These are phyloP conservation scores for Apis mellifera DNA, from an alignment of 1,140 invertebrate genomes.

Conservation along the genomic window DNA sequence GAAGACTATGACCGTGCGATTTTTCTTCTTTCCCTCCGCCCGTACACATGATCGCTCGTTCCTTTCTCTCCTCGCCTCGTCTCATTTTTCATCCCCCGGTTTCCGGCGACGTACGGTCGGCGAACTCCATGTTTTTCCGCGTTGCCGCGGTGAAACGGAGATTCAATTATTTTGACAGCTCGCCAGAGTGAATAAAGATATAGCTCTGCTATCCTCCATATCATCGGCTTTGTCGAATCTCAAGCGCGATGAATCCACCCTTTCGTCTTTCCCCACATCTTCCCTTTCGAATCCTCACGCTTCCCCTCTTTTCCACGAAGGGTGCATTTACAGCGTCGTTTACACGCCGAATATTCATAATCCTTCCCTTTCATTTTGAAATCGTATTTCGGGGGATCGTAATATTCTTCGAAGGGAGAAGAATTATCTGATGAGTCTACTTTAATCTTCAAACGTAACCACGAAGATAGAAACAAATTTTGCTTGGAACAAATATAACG, in stretches of 20 bases:
- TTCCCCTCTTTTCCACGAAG: background rate
- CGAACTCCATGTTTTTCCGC: background rate
- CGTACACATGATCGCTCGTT: background rate
- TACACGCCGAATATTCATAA: background rate
- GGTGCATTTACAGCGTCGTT: background rate
- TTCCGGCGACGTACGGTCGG: background rate
- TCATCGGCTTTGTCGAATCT: background rate
- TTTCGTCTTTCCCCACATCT: background rate
- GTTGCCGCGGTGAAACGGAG: background rate
- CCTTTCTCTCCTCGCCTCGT: background rate
- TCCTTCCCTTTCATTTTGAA: background rate
- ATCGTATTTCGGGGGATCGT: background rate
- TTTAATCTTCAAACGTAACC: background rate
- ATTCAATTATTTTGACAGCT: slow-evolving; percentile 22
- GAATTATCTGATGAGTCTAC: background rate
- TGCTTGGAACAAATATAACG: no score
- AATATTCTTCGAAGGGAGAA: background rate
- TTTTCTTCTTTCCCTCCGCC: background rate
- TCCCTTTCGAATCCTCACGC: background rate
- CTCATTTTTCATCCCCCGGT: background rate
- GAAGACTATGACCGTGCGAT: background rate
- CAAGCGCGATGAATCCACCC: background rate
- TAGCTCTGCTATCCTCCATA: no score
- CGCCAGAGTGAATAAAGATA: background rate
- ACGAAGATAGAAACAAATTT: no score